phyloP scores from a whole-genome alignment of 2,797 vertebrate species.

The Gouania willdenowi region DNA sequence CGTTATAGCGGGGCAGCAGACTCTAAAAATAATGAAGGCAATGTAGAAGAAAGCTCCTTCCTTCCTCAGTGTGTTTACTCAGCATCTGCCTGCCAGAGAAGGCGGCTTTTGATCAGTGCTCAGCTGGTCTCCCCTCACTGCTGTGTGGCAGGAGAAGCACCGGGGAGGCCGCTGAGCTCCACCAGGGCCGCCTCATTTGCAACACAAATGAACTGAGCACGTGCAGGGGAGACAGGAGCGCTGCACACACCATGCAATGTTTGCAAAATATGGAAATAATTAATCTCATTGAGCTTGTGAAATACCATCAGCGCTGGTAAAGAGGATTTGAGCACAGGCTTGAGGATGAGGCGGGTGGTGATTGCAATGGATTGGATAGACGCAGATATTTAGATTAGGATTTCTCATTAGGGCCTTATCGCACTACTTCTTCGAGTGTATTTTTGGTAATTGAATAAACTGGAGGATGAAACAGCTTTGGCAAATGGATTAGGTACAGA shows the following conservation, averaged over 20 bases:
- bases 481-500: conserved; percentile 39
- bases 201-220: conserved; percentile 63
- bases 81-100: conserved; percentile 52
- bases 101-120: conserved; percentile 57
- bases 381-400: conserved; percentile 57
- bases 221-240: conserved; percentile 23
- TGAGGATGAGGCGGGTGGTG: conserved; percentile 37
- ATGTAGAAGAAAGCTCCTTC: conserved; percentile 31
- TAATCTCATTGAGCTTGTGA: conserved; percentile 59
- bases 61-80: conserved; percentile 53
- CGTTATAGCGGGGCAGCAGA: conserved; percentile 60
- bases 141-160: conserved; percentile 43
- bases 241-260: conserved; percentile 34
- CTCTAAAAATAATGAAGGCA: conserved; percentile 57
- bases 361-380: conserved; percentile 43
- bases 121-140: conserved; percentile 42
- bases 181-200: conserved; percentile 46
- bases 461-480: conserved; percentile 43
- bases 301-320: conserved; percentile 59
- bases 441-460: conserved; percentile 58
- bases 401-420: conserved; percentile 55
- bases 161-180: conserved; percentile 30
- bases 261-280: conserved; percentile 68
- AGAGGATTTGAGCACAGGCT: conserved; percentile 46
- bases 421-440: conserved; percentile 46